These are phyloP conservation scores for Dasypus novemcinctus DNA, from an alignment of 2,113 vertebrate species.

Conservation along the genomic window DNA sequence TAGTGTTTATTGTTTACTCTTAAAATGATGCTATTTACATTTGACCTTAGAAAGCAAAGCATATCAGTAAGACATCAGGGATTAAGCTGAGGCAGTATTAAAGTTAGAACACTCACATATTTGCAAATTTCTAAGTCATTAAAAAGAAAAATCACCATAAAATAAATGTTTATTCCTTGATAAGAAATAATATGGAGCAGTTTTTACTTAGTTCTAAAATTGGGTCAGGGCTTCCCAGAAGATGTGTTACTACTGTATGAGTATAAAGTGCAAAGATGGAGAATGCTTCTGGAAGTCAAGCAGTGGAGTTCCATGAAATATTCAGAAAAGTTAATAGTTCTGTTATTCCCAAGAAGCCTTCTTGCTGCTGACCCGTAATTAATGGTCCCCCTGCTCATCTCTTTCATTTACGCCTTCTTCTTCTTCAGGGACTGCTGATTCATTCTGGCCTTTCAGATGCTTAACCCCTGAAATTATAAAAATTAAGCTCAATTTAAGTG, in stretches of 20 bases:
- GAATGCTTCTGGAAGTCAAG: slow-evolving; percentile 55
- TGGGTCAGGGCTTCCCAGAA: slow-evolving; percentile 38
- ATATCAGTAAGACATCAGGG: slow-evolving; percentile 45
- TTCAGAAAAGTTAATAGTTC: slow-evolving; percentile 72
- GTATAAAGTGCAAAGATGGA: slow-evolving; percentile 23
- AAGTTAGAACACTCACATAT: slow-evolving; percentile 66
- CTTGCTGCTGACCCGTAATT: not conserved
- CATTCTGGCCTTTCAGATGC: slow-evolving; percentile 86
- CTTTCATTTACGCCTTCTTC: slow-evolving; percentile 83
- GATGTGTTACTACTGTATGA: not conserved
- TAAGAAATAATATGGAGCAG: slow-evolving; percentile 23
- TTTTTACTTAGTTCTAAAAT: slow-evolving; percentile 65
- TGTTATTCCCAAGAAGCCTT: slow-evolving; percentile 38
- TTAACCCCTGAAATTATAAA: slow-evolving; percentile 86
- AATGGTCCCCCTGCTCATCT: slow-evolving; percentile 84
- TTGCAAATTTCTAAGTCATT: slow-evolving; percentile 73
- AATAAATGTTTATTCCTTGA: slow-evolving; percentile 70
- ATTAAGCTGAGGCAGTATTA: slow-evolving; percentile 77
- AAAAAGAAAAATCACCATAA: slow-evolving; percentile 71
- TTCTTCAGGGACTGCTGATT: slow-evolving; percentile 85
- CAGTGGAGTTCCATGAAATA: slow-evolving; percentile 48
- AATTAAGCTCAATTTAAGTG: slow-evolving; percentile 61
- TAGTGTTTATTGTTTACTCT: slow-evolving; percentile 81
- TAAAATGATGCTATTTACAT: slow-evolving; percentile 84
- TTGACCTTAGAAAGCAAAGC: slow-evolving; percentile 77